Evolutionary conservation across 2,797 vertebrate species (phyloP).

Genomic region (Typhlichthys eigenmanni): DNA sequence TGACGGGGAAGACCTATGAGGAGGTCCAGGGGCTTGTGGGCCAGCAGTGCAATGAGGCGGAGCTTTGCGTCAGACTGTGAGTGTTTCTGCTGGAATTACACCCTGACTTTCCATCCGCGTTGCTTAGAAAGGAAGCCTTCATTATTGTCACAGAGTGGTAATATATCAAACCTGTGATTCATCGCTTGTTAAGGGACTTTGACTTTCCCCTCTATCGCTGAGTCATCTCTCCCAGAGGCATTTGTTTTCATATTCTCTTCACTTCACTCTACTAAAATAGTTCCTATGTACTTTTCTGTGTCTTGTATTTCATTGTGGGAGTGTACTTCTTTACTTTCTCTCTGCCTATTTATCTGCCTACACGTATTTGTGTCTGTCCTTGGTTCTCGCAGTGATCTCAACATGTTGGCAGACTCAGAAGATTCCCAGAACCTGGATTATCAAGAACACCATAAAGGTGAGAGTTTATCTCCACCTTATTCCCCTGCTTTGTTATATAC

Average conservation of each 20-base stretch:
- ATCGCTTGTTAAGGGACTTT: not conserved
- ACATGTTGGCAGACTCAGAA: constrained; percentile 92
- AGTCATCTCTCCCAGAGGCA: not conserved
- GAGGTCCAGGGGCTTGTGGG: constrained; percentile 93
- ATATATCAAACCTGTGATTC: constrained; percentile 3
- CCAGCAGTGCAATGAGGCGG: constrained; percentile 91
- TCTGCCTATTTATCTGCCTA: not conserved
- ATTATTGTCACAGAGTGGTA: not conserved
- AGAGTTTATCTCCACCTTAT: not conserved
- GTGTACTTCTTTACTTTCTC: constrained; percentile 5
- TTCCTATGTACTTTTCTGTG: not conserved
- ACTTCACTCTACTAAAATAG: not conserved
- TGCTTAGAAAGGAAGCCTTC: constrained; percentile 11
- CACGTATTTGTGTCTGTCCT: constrained; percentile 1
- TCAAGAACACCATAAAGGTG: constrained; percentile 88
- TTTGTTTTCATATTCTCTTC: not conserved
- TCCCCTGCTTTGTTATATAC: too few relatives aligned
- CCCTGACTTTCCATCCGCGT: constrained; percentile 2
- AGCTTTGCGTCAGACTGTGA: constrained; percentile 99
- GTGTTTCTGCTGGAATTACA: constrained; percentile 64
- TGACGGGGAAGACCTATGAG: constrained; percentile 95
- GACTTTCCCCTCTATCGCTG: constrained; percentile 18
- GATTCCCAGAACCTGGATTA: constrained; percentile 87
- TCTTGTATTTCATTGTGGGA: not conserved
- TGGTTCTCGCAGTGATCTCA: constrained; percentile 84